A percentile compares a stretch with the other conserved stretches of the same genome.
These are phyloP conservation scores for Lampris incognitus DNA, from an alignment of 2,113 vertebrate genomes.

Conservation along the genomic window DNA sequence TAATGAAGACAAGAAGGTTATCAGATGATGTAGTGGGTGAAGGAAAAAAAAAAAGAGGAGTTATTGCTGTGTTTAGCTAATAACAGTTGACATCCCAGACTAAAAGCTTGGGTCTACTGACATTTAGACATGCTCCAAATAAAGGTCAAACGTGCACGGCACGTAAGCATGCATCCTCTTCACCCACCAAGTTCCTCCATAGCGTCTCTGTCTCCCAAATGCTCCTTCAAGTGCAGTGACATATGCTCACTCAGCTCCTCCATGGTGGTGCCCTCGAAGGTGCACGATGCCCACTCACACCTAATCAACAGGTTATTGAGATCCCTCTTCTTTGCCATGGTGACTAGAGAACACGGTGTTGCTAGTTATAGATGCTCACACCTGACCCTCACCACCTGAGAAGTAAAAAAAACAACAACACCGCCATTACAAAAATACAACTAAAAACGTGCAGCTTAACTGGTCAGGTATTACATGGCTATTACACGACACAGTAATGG, in stretches of 20 bases:
- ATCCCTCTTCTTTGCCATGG: constrained; percentile 76
- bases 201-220: constrained; percentile 78
- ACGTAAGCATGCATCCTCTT: neutral
- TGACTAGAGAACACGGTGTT: neutral
- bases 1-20: neutral
- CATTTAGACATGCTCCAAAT: neutral
- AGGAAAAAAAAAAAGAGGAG: neutral
- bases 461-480: neutral
- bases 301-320: constrained; percentile 63
- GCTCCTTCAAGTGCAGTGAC: constrained; percentile 72
- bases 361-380: neutral
- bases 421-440: neutral
- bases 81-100: neutral
- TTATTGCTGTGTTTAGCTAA: neutral
- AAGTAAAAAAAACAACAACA: neutral
- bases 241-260: constrained; percentile 81
- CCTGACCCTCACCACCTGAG: neutral
- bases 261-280: constrained; percentile 72
- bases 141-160: neutral
- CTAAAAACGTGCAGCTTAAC: neutral
- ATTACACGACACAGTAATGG: too few relatives aligned
- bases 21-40: too few relatives aligned
- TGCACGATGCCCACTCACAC: constrained; percentile 77
- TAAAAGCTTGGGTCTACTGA: neutral
- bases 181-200: constrained; percentile 83